Evolutionary conservation across 2,113 vertebrate species (phyloP), one percentile per base, ranked within the genome.

Genomic region (Calyptomena viridis): DNA sequence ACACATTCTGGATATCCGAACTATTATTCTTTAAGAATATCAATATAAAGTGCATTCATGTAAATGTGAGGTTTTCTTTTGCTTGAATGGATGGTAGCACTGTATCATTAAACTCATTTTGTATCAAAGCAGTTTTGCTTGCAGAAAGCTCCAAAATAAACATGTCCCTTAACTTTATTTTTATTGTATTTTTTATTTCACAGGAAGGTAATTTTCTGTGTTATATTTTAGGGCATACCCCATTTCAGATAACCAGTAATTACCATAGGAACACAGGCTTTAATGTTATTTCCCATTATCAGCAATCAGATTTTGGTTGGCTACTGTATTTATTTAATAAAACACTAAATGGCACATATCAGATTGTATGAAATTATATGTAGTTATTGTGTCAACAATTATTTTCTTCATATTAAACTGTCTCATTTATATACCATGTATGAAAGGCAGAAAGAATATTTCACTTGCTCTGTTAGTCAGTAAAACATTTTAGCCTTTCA

Each of bases 41-140:
- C 98, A 96, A 96, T 98, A 98, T 98, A 91, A 97, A 98, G 98
- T 99, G 98, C 98, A 98, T 98, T 98, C 97, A 98, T 98, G 97
- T 98, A 97, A 97, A 98, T 98, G 98, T 99, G 98, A 98, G 97
- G 98, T 98, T 98, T 99, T 96, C 98, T 98, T 99, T 99, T 97
- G 98, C 98, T 99, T 98, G 98, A 98, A 98, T 99, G 99, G 98
- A 98, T 97, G 98, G 98, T 98, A 98, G 98, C 98, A 98, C 98
- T 99, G 98, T 98, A 98, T 97, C 97, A 98, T 98, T 97, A 95
- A 98, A 98, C 97, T 98, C 98, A 98, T 99, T 99, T 99, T 99
- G 99, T 99, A 99, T 99, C 98, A 98, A 98, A 98, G 98, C 98
- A 97, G 73, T 99, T 98, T 98, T 98, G 99, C 99, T 99, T 99